Evolutionary conservation across 2,888 invertebrate species (phyloP).

Genomic region (Thera obeliscata): DNA sequence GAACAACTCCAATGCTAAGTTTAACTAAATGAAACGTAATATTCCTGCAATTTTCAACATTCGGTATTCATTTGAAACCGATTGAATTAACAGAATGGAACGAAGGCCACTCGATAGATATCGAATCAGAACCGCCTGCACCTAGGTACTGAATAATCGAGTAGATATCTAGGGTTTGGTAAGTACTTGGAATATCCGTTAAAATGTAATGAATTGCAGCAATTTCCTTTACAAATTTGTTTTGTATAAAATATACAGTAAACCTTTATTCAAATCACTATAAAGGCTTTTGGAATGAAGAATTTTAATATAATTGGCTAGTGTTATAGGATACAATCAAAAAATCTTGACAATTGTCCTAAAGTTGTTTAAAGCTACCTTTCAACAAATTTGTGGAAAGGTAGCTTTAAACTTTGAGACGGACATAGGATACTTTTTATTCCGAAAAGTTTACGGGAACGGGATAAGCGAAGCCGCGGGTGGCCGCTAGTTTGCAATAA

Average conservation of each 20-base stretch:
- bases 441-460: too few relatives aligned
- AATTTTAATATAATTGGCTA: too few relatives aligned
- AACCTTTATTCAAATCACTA: too few relatives aligned
- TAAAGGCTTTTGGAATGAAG: too few relatives aligned
- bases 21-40: constrained; percentile 22
- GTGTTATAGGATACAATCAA: too few relatives aligned
- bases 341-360: too few relatives aligned
- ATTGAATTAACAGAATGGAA: constrained; percentile 42
- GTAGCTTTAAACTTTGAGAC: too few relatives aligned
- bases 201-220: not conserved
- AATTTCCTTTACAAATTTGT: not conserved
- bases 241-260: not conserved
- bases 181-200: constrained; percentile 1
- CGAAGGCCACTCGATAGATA: constrained; percentile 39
- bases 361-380: too few relatives aligned
- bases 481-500: too few relatives aligned
- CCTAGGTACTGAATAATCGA: constrained; percentile 7
- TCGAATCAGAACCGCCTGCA: constrained; percentile 23
- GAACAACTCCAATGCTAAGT: not conserved
- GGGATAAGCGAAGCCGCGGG: too few relatives aligned
- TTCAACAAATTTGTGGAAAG: too few relatives aligned
- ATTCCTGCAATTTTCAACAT: constrained; percentile 32
- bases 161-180: not conserved
- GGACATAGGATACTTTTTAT: too few relatives aligned
- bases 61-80: constrained; percentile 29